phyloP scores from a whole-genome alignment of 2,113 vertebrate species.

The Mola mola region DNA sequence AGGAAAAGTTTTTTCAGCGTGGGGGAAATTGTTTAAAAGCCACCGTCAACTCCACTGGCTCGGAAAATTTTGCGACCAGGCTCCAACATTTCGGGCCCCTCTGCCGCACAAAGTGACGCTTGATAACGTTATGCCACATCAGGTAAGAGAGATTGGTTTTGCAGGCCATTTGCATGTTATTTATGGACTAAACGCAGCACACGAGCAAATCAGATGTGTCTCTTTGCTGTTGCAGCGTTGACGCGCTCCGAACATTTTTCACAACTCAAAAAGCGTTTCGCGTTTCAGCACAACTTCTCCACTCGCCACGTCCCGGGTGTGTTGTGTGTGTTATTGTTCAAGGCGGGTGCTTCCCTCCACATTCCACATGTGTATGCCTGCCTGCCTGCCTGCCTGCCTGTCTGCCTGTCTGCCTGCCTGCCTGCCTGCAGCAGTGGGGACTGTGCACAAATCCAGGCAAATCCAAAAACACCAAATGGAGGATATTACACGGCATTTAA shows the following conservation, averaged over 20 bases:
- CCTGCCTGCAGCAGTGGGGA: slow-evolving; percentile 27
- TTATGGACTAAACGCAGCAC: slow-evolving; percentile 23
- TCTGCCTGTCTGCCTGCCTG: slow-evolving; percentile 18
- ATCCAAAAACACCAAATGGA: slow-evolving; percentile 10
- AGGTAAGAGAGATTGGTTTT: slow-evolving; percentile 64
- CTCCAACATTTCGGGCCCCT: slow-evolving; percentile 40
- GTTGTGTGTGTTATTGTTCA: slow-evolving; percentile 59
- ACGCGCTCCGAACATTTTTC: slow-evolving; percentile 22
- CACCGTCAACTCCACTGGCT: slow-evolving; percentile 46
- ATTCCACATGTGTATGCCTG: slow-evolving; percentile 66
- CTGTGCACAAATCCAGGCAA: slow-evolving; percentile 44
- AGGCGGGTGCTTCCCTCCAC: slow-evolving; percentile 61
- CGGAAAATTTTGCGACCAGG: slow-evolving; percentile 47
- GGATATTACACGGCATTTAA: not conserved
- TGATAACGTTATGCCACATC: slow-evolving; percentile 76
- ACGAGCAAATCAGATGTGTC: not conserved
- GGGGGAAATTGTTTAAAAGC: slow-evolving; percentile 45
- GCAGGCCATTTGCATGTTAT: slow-evolving; percentile 9
- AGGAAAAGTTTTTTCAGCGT: slow-evolving; percentile 58
- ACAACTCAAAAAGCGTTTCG: slow-evolving; percentile 15
- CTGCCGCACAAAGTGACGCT: slow-evolving; percentile 63
- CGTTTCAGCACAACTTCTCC: slow-evolving; percentile 37
- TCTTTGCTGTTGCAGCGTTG: not conserved
- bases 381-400: slow-evolving; percentile 18
- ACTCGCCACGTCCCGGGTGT: slow-evolving; percentile 16